phyloP scores from a whole-genome alignment of 1,140 invertebrate species.

The Drosophila melanica region DNA sequence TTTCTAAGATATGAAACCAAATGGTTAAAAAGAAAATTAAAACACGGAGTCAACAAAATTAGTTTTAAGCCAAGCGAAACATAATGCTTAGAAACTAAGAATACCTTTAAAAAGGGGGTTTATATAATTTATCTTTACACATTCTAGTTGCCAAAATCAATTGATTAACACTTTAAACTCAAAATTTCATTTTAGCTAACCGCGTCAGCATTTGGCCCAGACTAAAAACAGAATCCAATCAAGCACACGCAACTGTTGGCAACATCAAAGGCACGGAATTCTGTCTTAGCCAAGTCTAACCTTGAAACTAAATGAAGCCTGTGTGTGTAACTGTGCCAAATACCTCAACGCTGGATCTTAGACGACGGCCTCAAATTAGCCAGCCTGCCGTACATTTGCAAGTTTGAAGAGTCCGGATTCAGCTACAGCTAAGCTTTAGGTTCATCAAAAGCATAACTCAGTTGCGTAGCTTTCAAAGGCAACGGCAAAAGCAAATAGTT shows the following conservation, averaged over 20 bases:
- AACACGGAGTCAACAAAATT: too few species aligned
- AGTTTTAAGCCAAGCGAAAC: too few species aligned
- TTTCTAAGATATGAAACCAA: too few species aligned
- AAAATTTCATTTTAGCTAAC: slow-evolving; percentile 23
- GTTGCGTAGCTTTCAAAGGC: not conserved
- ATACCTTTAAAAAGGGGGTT: not conserved
- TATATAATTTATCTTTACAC: slow-evolving; percentile 6
- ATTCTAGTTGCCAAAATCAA: slow-evolving; percentile 1
- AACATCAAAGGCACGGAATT: slow-evolving; percentile 49
- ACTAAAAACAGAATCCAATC: slow-evolving; percentile 20
- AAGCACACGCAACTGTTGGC: slow-evolving; percentile 1
- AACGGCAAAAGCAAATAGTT: slow-evolving; percentile 2
- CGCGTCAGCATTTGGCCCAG: not conserved
- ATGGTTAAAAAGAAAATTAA: too few species aligned
- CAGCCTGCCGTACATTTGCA: slow-evolving; percentile 64
- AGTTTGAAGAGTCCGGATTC: slow-evolving; percentile 44
- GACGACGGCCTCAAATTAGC: slow-evolving; percentile 77
- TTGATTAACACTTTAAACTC: slow-evolving; percentile 23
- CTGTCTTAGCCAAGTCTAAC: slow-evolving; percentile 39
- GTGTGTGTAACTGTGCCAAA: slow-evolving; percentile 69
- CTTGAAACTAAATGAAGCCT: slow-evolving; percentile 77
- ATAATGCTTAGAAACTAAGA: too few species aligned
- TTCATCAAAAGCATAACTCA: slow-evolving; percentile 3
- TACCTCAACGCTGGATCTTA: slow-evolving; percentile 73
- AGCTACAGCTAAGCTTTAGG: not conserved